These are phyloP conservation scores for Maniola hyperantus DNA, from an alignment of 2,888 invertebrate genomes.

Conservation along the genomic window DNA sequence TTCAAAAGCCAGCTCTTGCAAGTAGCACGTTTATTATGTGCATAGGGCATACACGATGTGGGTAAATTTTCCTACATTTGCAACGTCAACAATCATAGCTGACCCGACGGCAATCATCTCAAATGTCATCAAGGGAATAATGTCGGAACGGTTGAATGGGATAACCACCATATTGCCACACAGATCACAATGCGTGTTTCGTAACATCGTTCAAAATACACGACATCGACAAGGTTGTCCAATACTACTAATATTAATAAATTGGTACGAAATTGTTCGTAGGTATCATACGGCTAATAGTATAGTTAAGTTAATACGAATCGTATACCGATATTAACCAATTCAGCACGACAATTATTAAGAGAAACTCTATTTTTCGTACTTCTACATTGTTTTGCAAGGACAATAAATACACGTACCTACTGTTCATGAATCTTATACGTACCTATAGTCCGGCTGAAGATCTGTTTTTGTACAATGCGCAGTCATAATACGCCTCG, in stretches of 20 bases:
- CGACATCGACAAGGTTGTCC: conserved; percentile 32
- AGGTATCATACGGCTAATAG: neutral
- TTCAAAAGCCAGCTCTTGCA: neutral
- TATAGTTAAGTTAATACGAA: neutral
- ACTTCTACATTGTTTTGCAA: neutral
- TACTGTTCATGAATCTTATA: too few species aligned
- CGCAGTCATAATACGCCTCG: too few species aligned
- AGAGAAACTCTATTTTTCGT: conserved; percentile 18
- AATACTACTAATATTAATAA: conserved; percentile 29
- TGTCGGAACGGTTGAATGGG: conserved; percentile 39
- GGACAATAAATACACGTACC: neutral
- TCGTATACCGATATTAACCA: conserved; percentile 24
- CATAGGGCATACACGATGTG: conserved; percentile 15
- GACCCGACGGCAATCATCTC: conserved; percentile 36
- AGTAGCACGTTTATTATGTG: conserved; percentile 5
- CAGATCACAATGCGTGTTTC: conserved; percentile 32
- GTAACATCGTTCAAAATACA: conserved; percentile 32
- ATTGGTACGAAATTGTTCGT: conserved; percentile 21
- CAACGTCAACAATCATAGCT: conserved; percentile 33
- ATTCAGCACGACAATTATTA: conserved; percentile 20
- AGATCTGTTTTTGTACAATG: too few species aligned
- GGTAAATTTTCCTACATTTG: conserved; percentile 20
- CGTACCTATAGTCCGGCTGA: too few species aligned
- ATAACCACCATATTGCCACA: conserved; percentile 36
- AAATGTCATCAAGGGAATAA: conserved; percentile 41